Conservation (phyloP, 2,888 invertebrate species). For the Sussaba pulchella region DNA sequence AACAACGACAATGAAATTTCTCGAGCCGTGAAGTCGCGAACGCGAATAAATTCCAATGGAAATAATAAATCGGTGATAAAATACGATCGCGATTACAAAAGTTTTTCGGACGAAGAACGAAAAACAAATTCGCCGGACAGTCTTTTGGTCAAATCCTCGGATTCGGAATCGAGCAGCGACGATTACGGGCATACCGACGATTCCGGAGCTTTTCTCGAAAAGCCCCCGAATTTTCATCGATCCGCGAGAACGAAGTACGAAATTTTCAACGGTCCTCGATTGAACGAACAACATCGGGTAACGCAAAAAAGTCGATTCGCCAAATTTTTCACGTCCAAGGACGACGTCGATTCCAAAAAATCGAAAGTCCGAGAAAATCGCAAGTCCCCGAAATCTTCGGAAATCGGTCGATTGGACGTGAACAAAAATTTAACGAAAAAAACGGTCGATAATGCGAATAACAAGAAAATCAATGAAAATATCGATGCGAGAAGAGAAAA, state of each 20-base stretch:
- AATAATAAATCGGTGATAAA: conserved; percentile 43
- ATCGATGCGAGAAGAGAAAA: conserved; percentile 32
- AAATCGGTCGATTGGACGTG: conserved; percentile 77
- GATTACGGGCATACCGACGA: conserved; percentile 86
- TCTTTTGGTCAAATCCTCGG: conserved; percentile 82
- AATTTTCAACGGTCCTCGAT: conserved; percentile 61
- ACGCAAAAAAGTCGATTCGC: conserved; percentile 77
- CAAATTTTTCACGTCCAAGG: conserved; percentile 78
- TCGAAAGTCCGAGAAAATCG: conserved; percentile 76
- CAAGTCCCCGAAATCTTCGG: conserved; percentile 79
- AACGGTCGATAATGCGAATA: conserved; percentile 63
- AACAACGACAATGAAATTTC: conserved; percentile 61
- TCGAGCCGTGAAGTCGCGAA: conserved; percentile 60
- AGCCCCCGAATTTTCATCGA: conserved; percentile 82
- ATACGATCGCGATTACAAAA: conserved; percentile 67
- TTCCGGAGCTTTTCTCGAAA: conserved; percentile 83
- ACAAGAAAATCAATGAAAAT: conserved; percentile 52
- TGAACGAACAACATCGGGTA: conserved; percentile 63
- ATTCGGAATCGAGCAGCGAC: conserved; percentile 82
- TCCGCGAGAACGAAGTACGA: conserved; percentile 69
- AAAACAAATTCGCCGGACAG: conserved; percentile 84
- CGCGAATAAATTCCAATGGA: conserved; percentile 45
- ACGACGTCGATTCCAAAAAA: conserved; percentile 59
- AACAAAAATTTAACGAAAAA: conserved; percentile 80
- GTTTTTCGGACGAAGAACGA: conserved; percentile 81